Base-by-base conservation (phyloP, 53 echinoderm and acorn worm species). In the Temnopleurus reevesii region DNA sequence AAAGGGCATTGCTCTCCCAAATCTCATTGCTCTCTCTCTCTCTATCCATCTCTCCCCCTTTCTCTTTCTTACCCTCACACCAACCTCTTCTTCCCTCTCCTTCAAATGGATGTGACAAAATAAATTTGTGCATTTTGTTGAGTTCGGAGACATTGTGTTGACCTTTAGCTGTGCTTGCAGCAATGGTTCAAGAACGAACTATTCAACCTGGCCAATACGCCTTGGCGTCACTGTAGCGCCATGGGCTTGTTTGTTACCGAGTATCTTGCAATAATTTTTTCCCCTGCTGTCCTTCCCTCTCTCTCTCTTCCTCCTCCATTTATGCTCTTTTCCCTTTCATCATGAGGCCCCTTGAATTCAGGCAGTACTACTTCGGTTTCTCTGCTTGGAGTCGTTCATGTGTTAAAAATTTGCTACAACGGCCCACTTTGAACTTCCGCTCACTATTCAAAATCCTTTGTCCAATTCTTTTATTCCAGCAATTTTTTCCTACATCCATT, bases 381-480 rank as follows among this genome's bases (percentile, higher is more conserved):
- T 87, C 66, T 87, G 87, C 87, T 66, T 46, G 28, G 87, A 66
- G 65, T 64, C 87, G 47, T 46, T 87, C 87, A 87, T 87, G 87
- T 87, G 66, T 87, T 66, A 65, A 87, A 64, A 87, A 87, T 87
- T 87, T 87, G 87, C 87, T 87, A 87, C 87, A 87, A 87, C 87
- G 38, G 65, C 66, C 66, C 87, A 87, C 87, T 87, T 87, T 87
- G 87, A 87, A 87, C 87, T 87, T 87, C 87, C 87, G 87, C 66
- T 87, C 87, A 2, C 35, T 51, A 65, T 64, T 64, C 64, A 87
- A 51, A 46, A 1, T 33, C 47, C 25, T 38, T 85, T 85, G 43
- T 85, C 59, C 55, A 8, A 0, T 82, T 77, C 45, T 43, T 43
- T 55, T 24, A 45, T 47, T n/a, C n/a, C n/a, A n/a, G n/a, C n/a